Evolutionary conservation across 92 coral and sea anemone genomes (phyloP), one percentile per base, ranked within the genome.

Genomic region (Epizoanthus fatuus): DNA sequence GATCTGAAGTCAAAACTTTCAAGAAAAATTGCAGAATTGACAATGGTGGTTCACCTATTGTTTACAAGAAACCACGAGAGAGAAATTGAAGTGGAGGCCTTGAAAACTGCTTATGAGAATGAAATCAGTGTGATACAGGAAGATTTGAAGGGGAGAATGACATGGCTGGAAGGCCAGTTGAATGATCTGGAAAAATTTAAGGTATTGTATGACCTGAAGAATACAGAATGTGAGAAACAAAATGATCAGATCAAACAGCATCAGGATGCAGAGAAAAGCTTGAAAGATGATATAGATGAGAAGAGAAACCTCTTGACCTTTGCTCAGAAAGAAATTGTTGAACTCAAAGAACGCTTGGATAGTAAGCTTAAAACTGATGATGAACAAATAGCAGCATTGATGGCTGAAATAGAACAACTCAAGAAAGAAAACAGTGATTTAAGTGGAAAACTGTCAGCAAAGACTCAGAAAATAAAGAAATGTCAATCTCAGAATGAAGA

Each of bases 21-120:
- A 5, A 92, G 98, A 58, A 97, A 97, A 80, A 92, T 97, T 8
- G 98, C 96, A 32, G 99, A 97, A 81, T 81, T 97, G 15, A 97
- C 95, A 10, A 95, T 92, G 93, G 98, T 97, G 37, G 98, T 95
- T 37, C 99, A 97, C 69, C 87, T 95, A 81, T 64, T 97, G 60
- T 97, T 97, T 81, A 93, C 98, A 47, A 91, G 99, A 69, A 97
- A 97, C 81, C 99, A 97, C 64, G 99, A 97, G 75, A 91, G 96
- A 29, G 99, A 97, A 69, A 80, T 97, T 10, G 99, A 97, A 69
- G 86, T 97, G 7, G 95, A 89, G 49, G 96, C 99, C 13, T 81
- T 94, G 63, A 97, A 92, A 87, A 91, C 92, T 29, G 97, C 93
- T 3, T 97, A 93, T 72, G 97, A 92, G 39, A 85, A 93, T 39